Conservation (phyloP, 2,797 vertebrate species). For the Nasua narica region DNA sequence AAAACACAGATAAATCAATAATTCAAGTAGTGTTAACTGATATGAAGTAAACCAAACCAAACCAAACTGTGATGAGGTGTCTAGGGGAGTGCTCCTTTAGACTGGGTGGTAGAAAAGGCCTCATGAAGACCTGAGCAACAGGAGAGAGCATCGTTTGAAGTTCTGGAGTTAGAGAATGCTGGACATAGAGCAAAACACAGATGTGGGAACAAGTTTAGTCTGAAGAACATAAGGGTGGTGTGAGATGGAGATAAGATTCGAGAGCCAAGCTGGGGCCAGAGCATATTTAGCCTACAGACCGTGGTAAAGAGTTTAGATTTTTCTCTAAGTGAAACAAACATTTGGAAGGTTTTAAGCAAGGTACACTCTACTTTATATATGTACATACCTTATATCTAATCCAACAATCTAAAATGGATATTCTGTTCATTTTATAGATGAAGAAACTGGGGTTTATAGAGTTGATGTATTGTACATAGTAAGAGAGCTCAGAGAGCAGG, state of each 20-base stretch:
- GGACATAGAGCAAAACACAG: background rate
- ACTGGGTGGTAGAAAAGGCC: background rate
- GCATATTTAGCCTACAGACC: background rate
- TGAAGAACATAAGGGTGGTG: background rate
- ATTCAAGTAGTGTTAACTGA: background rate
- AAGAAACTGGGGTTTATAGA: background rate
- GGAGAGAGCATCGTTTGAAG: background rate
- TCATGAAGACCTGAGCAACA: accelerated
- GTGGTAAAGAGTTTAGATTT: background rate
- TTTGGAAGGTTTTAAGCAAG: background rate
- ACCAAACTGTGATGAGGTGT: background rate
- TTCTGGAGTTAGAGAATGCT: background rate
- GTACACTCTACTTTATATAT: background rate
- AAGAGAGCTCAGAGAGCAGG: background rate
- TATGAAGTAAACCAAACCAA: background rate
- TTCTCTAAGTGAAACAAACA: background rate
- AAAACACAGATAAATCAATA: background rate
- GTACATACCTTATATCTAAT: background rate
- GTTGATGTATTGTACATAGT: background rate
- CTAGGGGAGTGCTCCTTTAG: background rate
- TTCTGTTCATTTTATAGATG: background rate
- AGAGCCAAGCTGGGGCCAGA: no score
- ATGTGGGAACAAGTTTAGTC: background rate
- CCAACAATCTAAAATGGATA: background rate
- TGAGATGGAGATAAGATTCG: background rate